These are phyloP conservation scores for Bombus huntii DNA, from an alignment of 1,140 invertebrate species.

Conservation along the genomic window DNA sequence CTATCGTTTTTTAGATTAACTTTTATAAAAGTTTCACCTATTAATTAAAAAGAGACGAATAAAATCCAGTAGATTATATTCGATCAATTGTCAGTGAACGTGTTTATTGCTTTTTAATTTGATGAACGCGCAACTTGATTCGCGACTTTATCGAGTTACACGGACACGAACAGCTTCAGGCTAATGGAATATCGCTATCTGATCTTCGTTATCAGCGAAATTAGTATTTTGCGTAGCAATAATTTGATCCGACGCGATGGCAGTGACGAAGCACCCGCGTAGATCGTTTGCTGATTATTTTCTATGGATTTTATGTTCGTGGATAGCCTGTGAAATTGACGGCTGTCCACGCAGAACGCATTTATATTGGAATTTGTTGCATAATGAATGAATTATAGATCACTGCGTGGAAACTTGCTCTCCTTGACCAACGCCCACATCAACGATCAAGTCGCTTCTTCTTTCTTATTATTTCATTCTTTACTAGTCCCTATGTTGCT, in stretches of 20 bases:
- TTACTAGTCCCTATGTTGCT: background rate
- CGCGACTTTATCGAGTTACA: background rate
- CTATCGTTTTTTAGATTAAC: background rate
- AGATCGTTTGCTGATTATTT: conserved; percentile 7
- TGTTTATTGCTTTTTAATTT: conserved; percentile 14
- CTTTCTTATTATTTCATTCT: background rate
- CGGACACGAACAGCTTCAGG: background rate
- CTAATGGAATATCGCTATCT: conserved; percentile 21
- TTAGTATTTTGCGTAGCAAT: conserved; percentile 18
- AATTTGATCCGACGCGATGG: background rate
- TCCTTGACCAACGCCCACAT: no score
- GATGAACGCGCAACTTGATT: background rate
- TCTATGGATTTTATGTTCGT: background rate
- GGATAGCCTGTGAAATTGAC: background rate
- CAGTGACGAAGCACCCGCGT: background rate
- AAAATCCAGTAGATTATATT: background rate
- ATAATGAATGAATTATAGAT: background rate
- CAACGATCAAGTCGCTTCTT: no score
- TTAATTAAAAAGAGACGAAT: background rate
- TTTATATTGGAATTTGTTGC: background rate
- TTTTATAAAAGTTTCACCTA: background rate
- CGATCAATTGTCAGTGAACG: background rate
- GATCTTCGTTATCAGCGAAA: conserved; percentile 21
- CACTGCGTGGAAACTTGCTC: background rate
- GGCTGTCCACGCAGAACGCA: no score